Evolutionary conservation across 2,113 vertebrate genomes (phyloP).

Genomic region (Irena cyanogastra): DNA sequence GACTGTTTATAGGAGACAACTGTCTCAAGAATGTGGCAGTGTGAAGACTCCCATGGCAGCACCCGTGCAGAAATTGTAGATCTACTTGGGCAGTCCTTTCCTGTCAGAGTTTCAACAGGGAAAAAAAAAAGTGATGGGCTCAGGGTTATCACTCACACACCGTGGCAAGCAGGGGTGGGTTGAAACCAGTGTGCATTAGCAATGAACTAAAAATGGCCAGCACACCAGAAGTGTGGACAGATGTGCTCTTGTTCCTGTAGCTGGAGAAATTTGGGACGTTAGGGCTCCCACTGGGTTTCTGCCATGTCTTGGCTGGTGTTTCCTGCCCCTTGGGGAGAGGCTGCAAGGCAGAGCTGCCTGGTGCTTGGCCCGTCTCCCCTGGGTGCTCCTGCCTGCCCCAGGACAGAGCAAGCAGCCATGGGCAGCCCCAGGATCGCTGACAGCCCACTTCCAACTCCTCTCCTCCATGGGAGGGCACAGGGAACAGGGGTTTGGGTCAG

Average conservation of each 20-base stretch:
- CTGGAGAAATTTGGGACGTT: background rate
- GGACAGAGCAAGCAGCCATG: background rate
- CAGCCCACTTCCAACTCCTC: background rate
- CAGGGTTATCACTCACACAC: background rate
- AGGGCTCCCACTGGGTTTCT: background rate
- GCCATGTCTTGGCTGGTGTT: background rate
- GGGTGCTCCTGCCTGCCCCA: background rate
- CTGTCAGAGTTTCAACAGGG: background rate
- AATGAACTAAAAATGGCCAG: background rate
- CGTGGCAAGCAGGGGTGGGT: background rate
- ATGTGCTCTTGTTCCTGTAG: background rate
- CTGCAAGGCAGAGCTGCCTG: background rate
- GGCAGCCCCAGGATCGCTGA: background rate
- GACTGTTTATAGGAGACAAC: conserved; percentile 34
- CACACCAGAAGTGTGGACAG: background rate
- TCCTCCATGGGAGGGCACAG: fast-evolving
- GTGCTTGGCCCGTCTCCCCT: background rate
- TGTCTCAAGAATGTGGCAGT: conserved; percentile 13
- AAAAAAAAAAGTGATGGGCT: background rate
- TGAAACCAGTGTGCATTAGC: background rate
- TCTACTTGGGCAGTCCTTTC: background rate
- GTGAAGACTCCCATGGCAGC: conserved; percentile 33
- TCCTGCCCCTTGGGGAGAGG: background rate
- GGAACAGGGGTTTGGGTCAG: background rate
- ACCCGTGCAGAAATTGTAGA: background rate